Base-by-base conservation (phyloP, 2,888 invertebrate genomes). In the Spodoptera littoralis region DNA sequence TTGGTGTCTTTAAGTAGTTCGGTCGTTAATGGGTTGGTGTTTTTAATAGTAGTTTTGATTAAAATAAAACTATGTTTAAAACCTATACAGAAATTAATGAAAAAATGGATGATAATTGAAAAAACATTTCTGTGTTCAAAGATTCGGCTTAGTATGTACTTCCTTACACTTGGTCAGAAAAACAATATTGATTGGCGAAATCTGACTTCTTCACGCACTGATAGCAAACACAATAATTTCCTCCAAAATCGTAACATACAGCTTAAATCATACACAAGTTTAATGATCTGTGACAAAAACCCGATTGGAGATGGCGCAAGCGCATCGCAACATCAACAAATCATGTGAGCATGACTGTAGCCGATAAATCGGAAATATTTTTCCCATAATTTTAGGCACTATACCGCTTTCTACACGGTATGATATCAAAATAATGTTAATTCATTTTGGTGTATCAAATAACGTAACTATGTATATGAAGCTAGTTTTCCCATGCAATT, bases 271-370 rank as follows among this genome's bases (percentile, higher is more conserved):
- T 63, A 51, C 36, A 27, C 36, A 36, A 1, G 36, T 58, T 41
- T 59, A 74, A 71, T 74, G 70, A 59, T 71, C 55, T 74, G 55
- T 71, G 58, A 74, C 63, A 53, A 56, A 55, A 55, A n/a, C 45
- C n/a, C 22, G 36, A 36, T 36, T 36, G 36, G 36, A 27, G 48
- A 11, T 13, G 27, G 44, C 59, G 62, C 43, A 1, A 11, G 44
- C 48, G 60, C 52, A 52, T 43, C 18, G 41, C n/a, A 58, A 46
- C 30, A 11, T 36, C 24, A 12, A 46, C 47, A 55, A 48, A 55
- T 71, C 42, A 64, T 54, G 55, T 71, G 75, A 63, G 63, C 51
- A 70, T 63, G 64, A 55, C 52, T 63, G 9, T 49, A 41, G 64
- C 36, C 54, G 48, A 52, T 74, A 75, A 44, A 71, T 63, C 70